A percentile compares a stretch with the other conserved stretches of the same genome.
phyloP scores from a whole-genome alignment of 2,113 vertebrate genomes.

The Oryzias woworae region DNA sequence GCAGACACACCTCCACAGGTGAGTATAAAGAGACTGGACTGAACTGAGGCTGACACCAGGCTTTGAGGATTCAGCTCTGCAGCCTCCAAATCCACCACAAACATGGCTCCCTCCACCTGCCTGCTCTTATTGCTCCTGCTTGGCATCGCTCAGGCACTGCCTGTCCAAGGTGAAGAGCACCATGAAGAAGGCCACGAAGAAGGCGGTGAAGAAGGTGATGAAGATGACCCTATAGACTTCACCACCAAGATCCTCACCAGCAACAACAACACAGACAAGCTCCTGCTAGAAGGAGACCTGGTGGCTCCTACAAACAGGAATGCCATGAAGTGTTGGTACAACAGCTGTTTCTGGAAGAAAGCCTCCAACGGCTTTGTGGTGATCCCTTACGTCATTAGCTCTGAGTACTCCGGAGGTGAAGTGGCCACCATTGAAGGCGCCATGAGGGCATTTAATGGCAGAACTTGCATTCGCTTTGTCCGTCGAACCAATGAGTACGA shows the following conservation, averaged over 20 bases:
- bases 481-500: background rate
- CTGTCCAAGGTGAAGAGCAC: background rate
- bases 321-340: slow-evolving; percentile 9
- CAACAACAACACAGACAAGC: background rate
- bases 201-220: background rate
- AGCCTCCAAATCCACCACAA: background rate
- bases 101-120: slow-evolving; percentile 4
- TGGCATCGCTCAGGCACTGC: slow-evolving; percentile 11
- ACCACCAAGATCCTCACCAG: slow-evolving; percentile 1
- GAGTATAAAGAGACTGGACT: slow-evolving; percentile 15
- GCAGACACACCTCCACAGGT: background rate
- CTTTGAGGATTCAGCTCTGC: slow-evolving; percentile 8
- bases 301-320: slow-evolving; percentile 1
- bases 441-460: background rate
- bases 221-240: background rate
- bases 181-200: background rate
- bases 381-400: background rate
- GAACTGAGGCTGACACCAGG: slow-evolving; percentile 8
- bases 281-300: slow-evolving; percentile 8
- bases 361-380: background rate
- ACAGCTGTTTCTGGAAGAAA: slow-evolving; percentile 3
- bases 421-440: background rate
- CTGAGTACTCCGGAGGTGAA: background rate
- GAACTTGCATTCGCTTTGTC: background rate
- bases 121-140: slow-evolving; percentile 21